Percentiles rank a stretch among this genome's conserved stretches.
phyloP scores from a whole-genome alignment of 2,888 invertebrate genomes.

The Serripes groenlandicus region DNA sequence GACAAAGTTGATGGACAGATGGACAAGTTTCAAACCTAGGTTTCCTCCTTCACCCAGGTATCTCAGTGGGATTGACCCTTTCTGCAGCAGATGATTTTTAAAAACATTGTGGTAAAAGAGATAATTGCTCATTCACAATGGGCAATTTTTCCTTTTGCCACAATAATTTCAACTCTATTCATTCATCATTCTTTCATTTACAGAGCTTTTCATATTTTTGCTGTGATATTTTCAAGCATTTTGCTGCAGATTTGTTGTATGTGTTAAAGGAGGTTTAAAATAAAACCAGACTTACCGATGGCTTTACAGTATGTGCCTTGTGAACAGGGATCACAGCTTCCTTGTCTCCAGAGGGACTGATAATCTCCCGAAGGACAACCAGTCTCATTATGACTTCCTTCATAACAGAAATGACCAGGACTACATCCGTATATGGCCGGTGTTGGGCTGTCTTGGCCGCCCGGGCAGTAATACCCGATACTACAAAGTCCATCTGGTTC shows the following conservation, averaged over 20 bases:
- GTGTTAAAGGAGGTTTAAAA: background rate
- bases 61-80: no score
- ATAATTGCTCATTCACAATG: background rate
- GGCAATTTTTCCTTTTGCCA: background rate
- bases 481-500: constrained; percentile 79
- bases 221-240: no score
- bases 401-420: constrained; percentile 84
- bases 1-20: no score
- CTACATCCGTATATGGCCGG: constrained; percentile 80
- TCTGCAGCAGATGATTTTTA: background rate
- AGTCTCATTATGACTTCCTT: constrained; percentile 83
- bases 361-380: constrained; percentile 85
- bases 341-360: constrained; percentile 82
- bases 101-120: background rate
- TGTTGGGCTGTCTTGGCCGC: constrained; percentile 78
- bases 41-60: background rate
- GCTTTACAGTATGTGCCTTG: constrained; percentile 83
- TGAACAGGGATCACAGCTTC: constrained; percentile 82
- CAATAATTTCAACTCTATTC: background rate
- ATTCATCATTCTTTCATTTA: no score
- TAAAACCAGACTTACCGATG: constrained; percentile 74
- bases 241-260: no score
- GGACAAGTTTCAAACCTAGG: background rate
- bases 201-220: no score
- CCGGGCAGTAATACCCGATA: constrained; percentile 84